Evolutionary conservation across 2,888 invertebrate species (phyloP), one percentile per base, ranked within the genome.

Genomic region (Helleia helle): DNA sequence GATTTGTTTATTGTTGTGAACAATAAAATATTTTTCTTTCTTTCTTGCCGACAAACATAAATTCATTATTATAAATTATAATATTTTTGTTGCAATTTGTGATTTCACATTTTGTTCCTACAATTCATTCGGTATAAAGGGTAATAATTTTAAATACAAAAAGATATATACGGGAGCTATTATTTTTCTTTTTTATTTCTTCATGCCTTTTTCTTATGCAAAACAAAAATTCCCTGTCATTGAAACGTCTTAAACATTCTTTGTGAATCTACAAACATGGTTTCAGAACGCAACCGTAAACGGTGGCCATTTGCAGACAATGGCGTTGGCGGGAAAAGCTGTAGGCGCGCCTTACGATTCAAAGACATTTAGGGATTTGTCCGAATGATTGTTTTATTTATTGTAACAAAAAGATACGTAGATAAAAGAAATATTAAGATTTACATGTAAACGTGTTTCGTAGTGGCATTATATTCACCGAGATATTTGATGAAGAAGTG

Each of bases 251-350:
- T 56, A 53, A 61, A 54, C 58, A 59, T 60, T 59, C 63, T 59
- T 59, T 60, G 58, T 54, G 47, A 52, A 46, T 54, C 56, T 59
- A 60, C 61, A 59, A 62, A 64, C 60, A 65, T 61, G 65, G 67
- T 56, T 58, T 57, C 54, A 59, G 69, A 64, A 61, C 63, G 65
- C 64, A 56, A 53, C 73, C 68, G 58, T 70, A 76, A 71, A 60
- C 66, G 69, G 69, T 51, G 48, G 65, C 70, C 67, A 75, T 74
- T 80, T 75, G 74, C 79, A 79, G 76, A 79, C 76, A 77, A 79
- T 79, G 63, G 72, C 62, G 62, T 55, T 55, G 65, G 69, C 68
- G 69, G 71, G 66, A 71, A 69, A 66, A 64, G 59, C 59, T 60
- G 59, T 61, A 59, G 58, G 59, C 55, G 50, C 54, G 59, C 60